Conservation (phyloP, 2,113 vertebrate genomes). For the Barnardius zonarius region DNA sequence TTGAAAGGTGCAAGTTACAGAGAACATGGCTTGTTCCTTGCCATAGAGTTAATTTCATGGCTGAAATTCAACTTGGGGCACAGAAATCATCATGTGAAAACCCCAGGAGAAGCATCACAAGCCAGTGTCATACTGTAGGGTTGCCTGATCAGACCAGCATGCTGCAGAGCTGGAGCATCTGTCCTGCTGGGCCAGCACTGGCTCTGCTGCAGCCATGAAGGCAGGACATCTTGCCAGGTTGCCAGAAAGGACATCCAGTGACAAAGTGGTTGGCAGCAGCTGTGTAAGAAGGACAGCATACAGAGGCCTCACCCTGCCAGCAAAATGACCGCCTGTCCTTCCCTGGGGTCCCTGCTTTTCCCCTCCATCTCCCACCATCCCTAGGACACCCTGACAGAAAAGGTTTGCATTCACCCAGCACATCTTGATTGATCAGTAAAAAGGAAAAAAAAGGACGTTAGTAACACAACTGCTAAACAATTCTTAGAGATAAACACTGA, state of each 20-base stretch:
- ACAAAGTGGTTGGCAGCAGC: neutral
- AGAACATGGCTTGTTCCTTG: neutral
- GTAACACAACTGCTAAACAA: neutral
- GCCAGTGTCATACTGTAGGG: accelerated
- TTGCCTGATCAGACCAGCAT: neutral
- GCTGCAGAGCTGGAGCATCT: neutral
- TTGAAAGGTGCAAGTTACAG: neutral
- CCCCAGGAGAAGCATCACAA: neutral
- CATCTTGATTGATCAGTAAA: neutral
- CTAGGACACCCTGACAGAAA: neutral
- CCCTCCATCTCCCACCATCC: neutral
- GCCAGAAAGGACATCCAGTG: neutral
- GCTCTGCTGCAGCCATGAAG: neutral
- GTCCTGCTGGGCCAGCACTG: accelerated
- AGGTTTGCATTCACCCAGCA: neutral
- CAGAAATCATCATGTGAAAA: neutral
- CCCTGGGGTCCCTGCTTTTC: neutral
- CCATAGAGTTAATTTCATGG: neutral
- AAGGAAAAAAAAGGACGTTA: neutral
- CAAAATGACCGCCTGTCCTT: neutral
- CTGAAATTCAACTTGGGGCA: neutral
- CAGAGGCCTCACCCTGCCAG: neutral
- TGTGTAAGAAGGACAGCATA: accelerated
- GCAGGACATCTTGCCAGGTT: neutral
- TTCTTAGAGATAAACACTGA: slow-evolving; percentile 10